A percentile compares a stretch with the other conserved stretches of the same genome.
Evolutionary conservation across 2,113 vertebrate genomes (phyloP).

Genomic region (Oreochromis aureus): DNA sequence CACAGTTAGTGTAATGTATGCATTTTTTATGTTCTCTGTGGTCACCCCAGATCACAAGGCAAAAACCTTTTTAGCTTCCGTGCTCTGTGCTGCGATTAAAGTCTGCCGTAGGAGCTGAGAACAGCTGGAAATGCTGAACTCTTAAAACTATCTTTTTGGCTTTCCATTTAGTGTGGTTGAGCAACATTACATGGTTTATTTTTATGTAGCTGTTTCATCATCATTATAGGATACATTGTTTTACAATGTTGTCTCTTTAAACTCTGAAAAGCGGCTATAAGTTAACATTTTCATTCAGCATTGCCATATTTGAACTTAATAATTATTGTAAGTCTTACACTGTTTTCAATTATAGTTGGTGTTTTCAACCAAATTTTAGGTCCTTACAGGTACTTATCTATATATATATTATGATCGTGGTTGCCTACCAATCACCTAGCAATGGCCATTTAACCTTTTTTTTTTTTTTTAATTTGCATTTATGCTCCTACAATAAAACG

Average conservation of each 20-base stretch:
- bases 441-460: rapidly evolving
- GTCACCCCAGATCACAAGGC: rapidly evolving
- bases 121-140: not conserved
- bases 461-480: not conserved
- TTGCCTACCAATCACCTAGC: not conserved
- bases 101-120: not conserved
- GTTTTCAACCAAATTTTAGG: not conserved
- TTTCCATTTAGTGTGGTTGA: not conserved
- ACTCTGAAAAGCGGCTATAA: rapidly evolving
- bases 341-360: not conserved
- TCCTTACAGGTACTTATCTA: not conserved
- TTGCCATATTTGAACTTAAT: not conserved
- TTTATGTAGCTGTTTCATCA: not conserved
- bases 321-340: not conserved
- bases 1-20: not conserved
- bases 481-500: rapidly evolving
- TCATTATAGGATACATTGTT: not conserved
- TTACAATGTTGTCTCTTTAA: not conserved
- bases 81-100: not conserved
- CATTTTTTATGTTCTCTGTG: not conserved
- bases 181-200: not conserved
- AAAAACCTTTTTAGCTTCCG: not conserved
- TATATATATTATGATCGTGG: not conserved
- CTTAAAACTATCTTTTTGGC: not conserved
- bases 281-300: not conserved